Evolutionary conservation across 2,888 invertebrate species (phyloP), one percentile per base, ranked within the genome.

Genomic region (Cryptus viduatorius): DNA sequence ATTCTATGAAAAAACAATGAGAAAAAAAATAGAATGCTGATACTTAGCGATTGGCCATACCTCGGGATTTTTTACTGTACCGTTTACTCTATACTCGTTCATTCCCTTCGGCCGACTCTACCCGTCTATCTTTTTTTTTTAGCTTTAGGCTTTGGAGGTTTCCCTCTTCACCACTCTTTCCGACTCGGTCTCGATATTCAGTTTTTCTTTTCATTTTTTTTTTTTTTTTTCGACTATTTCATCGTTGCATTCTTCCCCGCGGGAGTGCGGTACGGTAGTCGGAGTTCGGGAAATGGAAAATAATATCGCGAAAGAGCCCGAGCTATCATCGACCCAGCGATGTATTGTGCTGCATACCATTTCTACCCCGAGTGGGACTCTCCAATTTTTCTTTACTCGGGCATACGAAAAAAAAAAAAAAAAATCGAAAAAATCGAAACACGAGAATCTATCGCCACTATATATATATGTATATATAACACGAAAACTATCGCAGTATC

Each of bases 241-340:
- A 72, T 72, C 44, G 24, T 31, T 67, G 65, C 12, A 67, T 77
- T 72, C 37, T 46, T 69, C 29, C 42, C 46, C 19, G 19, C 48
- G 31, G 64, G n/a, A 31, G 56, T 16, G 68, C 44, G 29, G 48
- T 29, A 42, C n/a, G 31, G 19, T 29, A 31, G 50, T 80, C 24
- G 56, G 31, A 50, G 69, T 44, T 53, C 82, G 19, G 71, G 65
- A 56, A 72, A 82, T 73, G 78, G 61, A 78, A 78, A 82, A 82
- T 61, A 72, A 77, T 77, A 67, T 59, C 48, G 67, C 24, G 77
- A 65, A 50, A 78, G 53, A 67, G 67, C 44, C 14, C 56, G 29
- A 46, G 67, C 24, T 19, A 48, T 37, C 56, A 19, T 50, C 37
- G 37, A 48, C 68, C 42, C 16, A 68, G 44, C 59, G 37, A 19